Conservation (phyloP, 1,140 invertebrate species). For the Lordiphosa stackelbergi region DNA sequence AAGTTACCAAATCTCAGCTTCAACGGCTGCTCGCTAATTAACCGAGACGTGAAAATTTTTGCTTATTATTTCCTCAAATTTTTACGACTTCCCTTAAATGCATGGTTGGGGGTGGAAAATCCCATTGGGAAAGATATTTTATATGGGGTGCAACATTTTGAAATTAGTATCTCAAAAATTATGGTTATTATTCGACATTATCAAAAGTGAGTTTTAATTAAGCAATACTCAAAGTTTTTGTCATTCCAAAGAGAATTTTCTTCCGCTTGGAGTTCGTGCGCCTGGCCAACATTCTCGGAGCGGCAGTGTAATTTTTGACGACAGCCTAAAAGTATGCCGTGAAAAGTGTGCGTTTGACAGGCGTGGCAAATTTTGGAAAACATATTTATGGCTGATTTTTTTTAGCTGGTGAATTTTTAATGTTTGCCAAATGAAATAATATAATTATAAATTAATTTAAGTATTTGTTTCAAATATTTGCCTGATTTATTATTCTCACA, state of each 20-base stretch:
- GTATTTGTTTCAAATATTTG: too few relatives aligned
- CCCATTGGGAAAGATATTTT: slow-evolving; percentile 51
- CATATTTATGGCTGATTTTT: too few relatives aligned
- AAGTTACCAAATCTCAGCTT: slow-evolving; percentile 17
- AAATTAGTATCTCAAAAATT: slow-evolving; percentile 72
- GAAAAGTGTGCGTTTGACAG: slow-evolving; percentile 3
- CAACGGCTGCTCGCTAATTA: slow-evolving; percentile 46
- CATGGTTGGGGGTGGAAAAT: slow-evolving; percentile 7
- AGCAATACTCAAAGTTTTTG: slow-evolving; percentile 4
- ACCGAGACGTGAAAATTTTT: slow-evolving; percentile 74
- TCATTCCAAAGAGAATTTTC: not conserved
- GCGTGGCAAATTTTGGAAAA: too few relatives aligned
- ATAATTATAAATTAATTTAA: too few relatives aligned
- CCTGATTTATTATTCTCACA: too few relatives aligned
- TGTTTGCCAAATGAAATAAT: not conserved
- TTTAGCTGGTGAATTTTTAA: slow-evolving; percentile 1
- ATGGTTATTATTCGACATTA: slow-evolving; percentile 53
- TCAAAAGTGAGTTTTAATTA: slow-evolving; percentile 67
- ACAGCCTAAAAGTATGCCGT: slow-evolving; percentile 29
- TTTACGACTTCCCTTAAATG: slow-evolving; percentile 47
- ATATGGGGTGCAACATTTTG: slow-evolving; percentile 67
- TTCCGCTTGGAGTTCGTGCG: not conserved
- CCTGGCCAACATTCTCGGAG: slow-evolving; percentile 10
- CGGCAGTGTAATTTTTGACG: slow-evolving; percentile 6
- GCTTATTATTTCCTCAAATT: slow-evolving; percentile 72